Evolutionary conservation across 1,140 invertebrate genomes (phyloP).

Genomic region (Periplaneta americana): DNA sequence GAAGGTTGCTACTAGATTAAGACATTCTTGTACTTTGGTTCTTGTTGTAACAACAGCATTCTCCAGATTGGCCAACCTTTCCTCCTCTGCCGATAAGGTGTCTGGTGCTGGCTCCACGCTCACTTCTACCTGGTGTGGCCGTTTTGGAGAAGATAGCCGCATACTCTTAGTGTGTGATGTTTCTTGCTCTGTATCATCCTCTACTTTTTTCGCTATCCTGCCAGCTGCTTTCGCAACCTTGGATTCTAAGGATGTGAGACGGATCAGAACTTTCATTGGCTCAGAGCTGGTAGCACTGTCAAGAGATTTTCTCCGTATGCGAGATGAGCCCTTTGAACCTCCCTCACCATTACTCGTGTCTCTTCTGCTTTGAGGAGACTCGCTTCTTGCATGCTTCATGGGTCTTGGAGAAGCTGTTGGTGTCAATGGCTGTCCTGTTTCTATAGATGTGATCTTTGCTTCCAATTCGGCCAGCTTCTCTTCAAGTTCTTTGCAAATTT

Average conservation of each 20-base stretch:
- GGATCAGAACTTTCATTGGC: slow-evolving; percentile 69
- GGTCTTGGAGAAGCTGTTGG: not conserved
- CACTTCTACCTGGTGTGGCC: not conserved
- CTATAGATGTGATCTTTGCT: slow-evolving; percentile 62
- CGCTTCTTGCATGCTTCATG: not conserved
- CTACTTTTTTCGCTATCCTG: slow-evolving; percentile 21
- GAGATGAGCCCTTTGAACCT: slow-evolving; percentile 12
- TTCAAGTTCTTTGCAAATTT: slow-evolving; percentile 75
- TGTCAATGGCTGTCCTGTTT: slow-evolving; percentile 36
- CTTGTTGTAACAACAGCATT: not conserved
- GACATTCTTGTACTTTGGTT: not conserved
- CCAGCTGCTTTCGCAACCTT: slow-evolving; percentile 55
- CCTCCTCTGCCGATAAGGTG: not conserved
- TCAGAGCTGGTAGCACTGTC: slow-evolving; percentile 70
- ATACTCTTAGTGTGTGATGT: not conserved
- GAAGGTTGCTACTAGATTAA: slow-evolving; percentile 3
- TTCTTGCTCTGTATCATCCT: too few relatives aligned
- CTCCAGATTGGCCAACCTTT: not conserved
- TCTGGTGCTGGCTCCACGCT: not conserved
- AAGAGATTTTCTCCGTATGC: slow-evolving; percentile 59
- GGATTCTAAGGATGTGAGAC: slow-evolving; percentile 64
- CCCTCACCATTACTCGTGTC: not conserved
- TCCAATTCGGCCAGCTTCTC: slow-evolving; percentile 75
- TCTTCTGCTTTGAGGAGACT: slow-evolving; percentile 9
- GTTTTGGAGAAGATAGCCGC: not conserved